Percentiles rank a stretch among this genome's conserved stretches.
Conservation (phyloP, 2,797 vertebrate genomes). For the Lacerta bilineata region DNA sequence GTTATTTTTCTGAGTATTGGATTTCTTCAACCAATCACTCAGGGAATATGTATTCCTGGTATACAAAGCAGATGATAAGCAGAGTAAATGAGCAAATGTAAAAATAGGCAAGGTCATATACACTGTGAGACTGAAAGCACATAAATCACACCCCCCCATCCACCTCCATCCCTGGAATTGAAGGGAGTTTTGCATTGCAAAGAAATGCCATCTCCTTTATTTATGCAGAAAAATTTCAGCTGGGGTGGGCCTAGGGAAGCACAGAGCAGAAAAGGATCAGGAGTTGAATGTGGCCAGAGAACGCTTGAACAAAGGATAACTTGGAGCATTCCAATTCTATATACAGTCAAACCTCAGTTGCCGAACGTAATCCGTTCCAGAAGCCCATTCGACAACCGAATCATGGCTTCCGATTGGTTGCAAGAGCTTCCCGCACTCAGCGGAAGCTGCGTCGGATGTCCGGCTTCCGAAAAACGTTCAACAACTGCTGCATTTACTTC, state of each 20-base stretch:
- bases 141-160: not conserved
- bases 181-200: not conserved
- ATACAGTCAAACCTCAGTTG: not conserved
- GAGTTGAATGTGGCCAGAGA: not conserved
- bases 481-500: too few species aligned
- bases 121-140: not conserved
- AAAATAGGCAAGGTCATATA: conserved; percentile 3
- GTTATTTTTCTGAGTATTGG: not conserved
- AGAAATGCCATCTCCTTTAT: not conserved
- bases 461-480: too few species aligned
- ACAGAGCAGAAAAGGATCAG: not conserved
- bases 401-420: too few species aligned
- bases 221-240: not conserved
- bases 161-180: not conserved
- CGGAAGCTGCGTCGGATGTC: too few species aligned
- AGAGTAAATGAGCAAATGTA: not conserved
- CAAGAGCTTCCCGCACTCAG: too few species aligned
- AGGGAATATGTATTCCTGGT: not conserved
- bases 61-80: not conserved
- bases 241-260: not conserved
- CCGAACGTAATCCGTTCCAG: too few species aligned
- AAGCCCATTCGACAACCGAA: too few species aligned
- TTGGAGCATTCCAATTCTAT: not conserved
- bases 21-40: not conserved
- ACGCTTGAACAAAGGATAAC: not conserved